Evolutionary conservation across 2,888 invertebrate genomes (phyloP).

Genomic region (Eupithecia centaureata): DNA sequence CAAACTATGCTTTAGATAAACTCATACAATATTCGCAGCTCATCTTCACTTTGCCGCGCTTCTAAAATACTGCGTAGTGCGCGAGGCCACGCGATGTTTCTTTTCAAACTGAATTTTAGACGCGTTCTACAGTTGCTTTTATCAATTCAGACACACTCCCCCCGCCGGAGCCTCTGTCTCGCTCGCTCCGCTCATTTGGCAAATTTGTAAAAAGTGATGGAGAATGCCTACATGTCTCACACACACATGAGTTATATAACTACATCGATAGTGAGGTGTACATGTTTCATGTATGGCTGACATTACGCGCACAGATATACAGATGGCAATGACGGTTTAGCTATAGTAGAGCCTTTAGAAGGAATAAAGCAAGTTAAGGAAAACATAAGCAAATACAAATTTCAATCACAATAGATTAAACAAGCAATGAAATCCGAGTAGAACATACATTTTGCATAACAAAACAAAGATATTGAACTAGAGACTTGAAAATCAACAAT

Average conservation of each 20-base stretch:
- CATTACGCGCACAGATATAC: conserved; percentile 46
- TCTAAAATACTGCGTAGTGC: conserved; percentile 56
- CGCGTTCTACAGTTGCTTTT: conserved; percentile 80
- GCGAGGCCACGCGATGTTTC: conserved; percentile 63
- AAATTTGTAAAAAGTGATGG: conserved; percentile 62
- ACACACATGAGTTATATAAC: conserved; percentile 57
- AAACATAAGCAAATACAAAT: conserved; percentile 20
- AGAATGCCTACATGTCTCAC: conserved; percentile 52
- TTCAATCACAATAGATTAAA: background rate
- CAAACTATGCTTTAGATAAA: conserved; percentile 62
- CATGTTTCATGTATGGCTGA: conserved; percentile 55
- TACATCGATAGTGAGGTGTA: conserved; percentile 51
- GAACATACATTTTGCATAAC: conserved; percentile 4
- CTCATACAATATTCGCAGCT: conserved; percentile 71
- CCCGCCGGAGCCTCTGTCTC: conserved; percentile 64
- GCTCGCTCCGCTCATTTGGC: conserved; percentile 55
- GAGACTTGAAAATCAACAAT: conserved; percentile 26
- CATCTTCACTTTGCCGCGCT: conserved; percentile 74
- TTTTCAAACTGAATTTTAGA: conserved; percentile 78
- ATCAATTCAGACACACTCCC: conserved; percentile 77
- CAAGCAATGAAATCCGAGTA: background rate
- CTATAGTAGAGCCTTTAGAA: conserved; percentile 30
- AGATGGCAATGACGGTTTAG: conserved; percentile 39
- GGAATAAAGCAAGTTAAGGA: conserved; percentile 38
- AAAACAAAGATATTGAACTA: background rate